Evolutionary conservation across 1,140 invertebrate species (phyloP).

Genomic region (Drosophila subobscura): DNA sequence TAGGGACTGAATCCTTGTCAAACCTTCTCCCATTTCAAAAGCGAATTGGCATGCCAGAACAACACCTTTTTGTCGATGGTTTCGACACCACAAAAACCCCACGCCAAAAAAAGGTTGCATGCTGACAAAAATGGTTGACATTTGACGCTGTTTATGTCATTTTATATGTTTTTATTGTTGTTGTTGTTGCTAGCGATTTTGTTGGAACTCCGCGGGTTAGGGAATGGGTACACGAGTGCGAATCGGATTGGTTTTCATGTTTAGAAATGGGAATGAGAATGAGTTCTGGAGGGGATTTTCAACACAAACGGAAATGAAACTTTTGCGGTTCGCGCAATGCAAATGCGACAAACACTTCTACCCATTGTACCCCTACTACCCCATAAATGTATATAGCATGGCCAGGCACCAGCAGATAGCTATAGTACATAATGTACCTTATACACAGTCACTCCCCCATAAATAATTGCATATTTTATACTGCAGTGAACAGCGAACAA

Average conservation of each 20-base stretch:
- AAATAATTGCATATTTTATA: slow-evolving; percentile 71
- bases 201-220: no score
- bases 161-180: slow-evolving; percentile 38
- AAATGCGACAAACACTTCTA: slow-evolving; percentile 38
- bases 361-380: not conserved
- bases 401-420: not conserved
- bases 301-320: slow-evolving; percentile 63
- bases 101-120: slow-evolving; percentile 1
- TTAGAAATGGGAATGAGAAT: not conserved
- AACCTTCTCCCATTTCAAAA: no score
- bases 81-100: not conserved
- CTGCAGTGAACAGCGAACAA: slow-evolving; percentile 45
- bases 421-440: slow-evolving; percentile 4
- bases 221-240: no score
- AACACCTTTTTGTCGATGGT: no score
- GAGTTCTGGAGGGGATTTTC: slow-evolving; percentile 2
- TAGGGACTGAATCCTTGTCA: no score
- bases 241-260: slow-evolving; percentile 10
- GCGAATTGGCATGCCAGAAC: no score
- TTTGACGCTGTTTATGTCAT: slow-evolving; percentile 56
- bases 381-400: slow-evolving; percentile 7
- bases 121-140: slow-evolving; percentile 54
- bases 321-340: slow-evolving; percentile 60
- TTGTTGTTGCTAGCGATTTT: slow-evolving; percentile 5
- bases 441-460: slow-evolving; percentile 14